Base-by-base conservation (phyloP, 2,888 invertebrate genomes). In the Mythimna lalbum region DNA sequence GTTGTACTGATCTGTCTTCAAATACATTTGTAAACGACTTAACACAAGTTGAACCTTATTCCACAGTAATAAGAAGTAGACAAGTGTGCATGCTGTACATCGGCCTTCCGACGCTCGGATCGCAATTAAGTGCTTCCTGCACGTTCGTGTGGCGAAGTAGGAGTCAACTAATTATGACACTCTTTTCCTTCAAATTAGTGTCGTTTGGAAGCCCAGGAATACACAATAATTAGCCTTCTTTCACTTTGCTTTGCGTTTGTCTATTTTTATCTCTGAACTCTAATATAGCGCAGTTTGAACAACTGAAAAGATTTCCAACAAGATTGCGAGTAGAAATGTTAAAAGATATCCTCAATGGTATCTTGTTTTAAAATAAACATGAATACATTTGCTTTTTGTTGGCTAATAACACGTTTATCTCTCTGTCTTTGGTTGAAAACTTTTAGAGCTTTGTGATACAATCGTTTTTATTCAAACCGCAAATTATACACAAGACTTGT, bases 41-140 rank as follows among this genome's bases (percentile, higher is more conserved):
- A 27, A 62, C 56, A 76, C 59, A 81, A 83, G 74, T 78, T 73
- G 61, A 67, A 80, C 86, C 82, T 81, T 90, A 80, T 69, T 50
- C 10, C 59, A 19, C 56, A 7, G 76, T 9, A 49, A 69, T 81
- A 90, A 72, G 77, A 74, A 59, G 52, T 31, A 70, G 17, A 69
- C 67, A 73, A 70, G 56, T 59, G 69, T 49, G 36, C 52, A 33
- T 12, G 39, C 39, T 47, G 57, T 78, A 75, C 63, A 73, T 81
- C 73, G 70, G 70, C 81, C 76, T 81, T 76, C 75, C 78, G 67
- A 78, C 80, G 84, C 81, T 87, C 76, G 86, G 86, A 88, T 86
- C 84, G 90, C 89, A 91, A 91, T 92, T 91, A 92, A 89, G 87
- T 86, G 89, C 83, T 90, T 90, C 88, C 90, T 89, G 86, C 86